These are phyloP conservation scores for Pinctada fucata DNA, from an alignment of 2,888 invertebrate genomes.

Conservation along the genomic window DNA sequence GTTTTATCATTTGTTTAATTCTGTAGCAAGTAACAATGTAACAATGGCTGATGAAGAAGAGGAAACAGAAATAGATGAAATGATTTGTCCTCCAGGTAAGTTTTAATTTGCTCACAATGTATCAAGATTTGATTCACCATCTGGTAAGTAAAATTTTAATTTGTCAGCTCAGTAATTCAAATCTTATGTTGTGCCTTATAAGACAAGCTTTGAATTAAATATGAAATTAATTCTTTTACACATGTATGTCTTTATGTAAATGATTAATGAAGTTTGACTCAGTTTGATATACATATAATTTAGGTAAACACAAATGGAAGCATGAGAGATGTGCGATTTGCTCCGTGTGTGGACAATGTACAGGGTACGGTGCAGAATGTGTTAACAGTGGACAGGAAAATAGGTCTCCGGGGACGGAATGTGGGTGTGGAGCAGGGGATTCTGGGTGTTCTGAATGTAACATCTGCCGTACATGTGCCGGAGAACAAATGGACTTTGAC, in stretches of 20 bases:
- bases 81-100: constrained; percentile 77
- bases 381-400: constrained; percentile 85
- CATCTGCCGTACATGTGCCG: constrained; percentile 91
- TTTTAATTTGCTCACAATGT: too few relatives aligned
- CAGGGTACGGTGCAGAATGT: constrained; percentile 92
- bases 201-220: too few relatives aligned
- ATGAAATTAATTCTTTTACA: too few relatives aligned
- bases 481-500: constrained; percentile 74
- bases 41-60: constrained; percentile 77
- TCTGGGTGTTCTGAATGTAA: constrained; percentile 96
- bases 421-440: constrained; percentile 97
- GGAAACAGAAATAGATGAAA: constrained; percentile 69
- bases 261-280: too few relatives aligned
- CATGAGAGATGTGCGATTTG: constrained; percentile 92
- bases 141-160: too few relatives aligned
- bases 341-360: constrained; percentile 93
- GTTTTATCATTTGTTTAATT: neutral
- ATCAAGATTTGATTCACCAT: too few relatives aligned
- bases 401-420: constrained; percentile 91
- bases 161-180: too few relatives aligned
- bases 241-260: too few relatives aligned
- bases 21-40: constrained; percentile 72
- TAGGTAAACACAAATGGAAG: constrained; percentile 87
- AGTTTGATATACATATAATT: too few relatives aligned
- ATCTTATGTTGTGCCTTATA: too few relatives aligned